A percentile compares a stretch with the other conserved stretches of the same genome.
Conservation (phyloP, 2,888 invertebrate species). For the Orchesella flavescens region DNA sequence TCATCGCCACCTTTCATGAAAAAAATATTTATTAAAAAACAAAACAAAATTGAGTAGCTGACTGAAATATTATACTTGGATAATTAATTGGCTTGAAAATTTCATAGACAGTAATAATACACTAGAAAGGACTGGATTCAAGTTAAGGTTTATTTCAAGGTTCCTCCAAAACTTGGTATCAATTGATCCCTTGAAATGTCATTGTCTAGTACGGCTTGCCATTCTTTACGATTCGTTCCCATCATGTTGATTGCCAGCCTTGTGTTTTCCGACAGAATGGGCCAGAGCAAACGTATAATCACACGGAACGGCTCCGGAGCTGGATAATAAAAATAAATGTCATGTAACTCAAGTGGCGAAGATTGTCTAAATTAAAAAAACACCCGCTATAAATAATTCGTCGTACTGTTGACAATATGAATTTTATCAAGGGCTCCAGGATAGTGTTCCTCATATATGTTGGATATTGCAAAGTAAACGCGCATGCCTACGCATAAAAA, state of each 20-base stretch:
- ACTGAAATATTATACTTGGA: too few species aligned
- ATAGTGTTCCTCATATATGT: slow-evolving; percentile 41
- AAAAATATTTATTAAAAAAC: too few species aligned
- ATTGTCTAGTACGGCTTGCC: slow-evolving; percentile 26
- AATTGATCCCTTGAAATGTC: slow-evolving; percentile 28
- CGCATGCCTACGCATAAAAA: slow-evolving; percentile 33
- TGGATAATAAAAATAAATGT: not conserved
- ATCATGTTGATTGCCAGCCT: slow-evolving; percentile 27
- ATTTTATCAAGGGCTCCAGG: slow-evolving; percentile 34
- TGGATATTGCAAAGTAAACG: slow-evolving; percentile 18
- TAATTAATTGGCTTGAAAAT: too few species aligned
- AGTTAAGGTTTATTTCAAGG: not conserved
- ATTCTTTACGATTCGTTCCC: slow-evolving; percentile 20
- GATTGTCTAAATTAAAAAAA: too few species aligned
- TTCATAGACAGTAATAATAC: too few species aligned
- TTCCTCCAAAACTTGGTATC: slow-evolving; percentile 32
- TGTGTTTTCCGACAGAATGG: slow-evolving; percentile 25
- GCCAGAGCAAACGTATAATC: slow-evolving; percentile 32
- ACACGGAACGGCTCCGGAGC: slow-evolving; percentile 45
- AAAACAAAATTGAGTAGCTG: too few species aligned
- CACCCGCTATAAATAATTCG: not conserved
- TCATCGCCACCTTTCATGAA: too few species aligned
- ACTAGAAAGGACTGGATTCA: too few species aligned
- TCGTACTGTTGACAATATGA: slow-evolving; percentile 49
- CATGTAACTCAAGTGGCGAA: not conserved